Percentiles rank a stretch among this genome's conserved stretches.
These are phyloP conservation scores for Archilochus colubris DNA, from an alignment of 2,113 vertebrate genomes.

Conservation along the genomic window DNA sequence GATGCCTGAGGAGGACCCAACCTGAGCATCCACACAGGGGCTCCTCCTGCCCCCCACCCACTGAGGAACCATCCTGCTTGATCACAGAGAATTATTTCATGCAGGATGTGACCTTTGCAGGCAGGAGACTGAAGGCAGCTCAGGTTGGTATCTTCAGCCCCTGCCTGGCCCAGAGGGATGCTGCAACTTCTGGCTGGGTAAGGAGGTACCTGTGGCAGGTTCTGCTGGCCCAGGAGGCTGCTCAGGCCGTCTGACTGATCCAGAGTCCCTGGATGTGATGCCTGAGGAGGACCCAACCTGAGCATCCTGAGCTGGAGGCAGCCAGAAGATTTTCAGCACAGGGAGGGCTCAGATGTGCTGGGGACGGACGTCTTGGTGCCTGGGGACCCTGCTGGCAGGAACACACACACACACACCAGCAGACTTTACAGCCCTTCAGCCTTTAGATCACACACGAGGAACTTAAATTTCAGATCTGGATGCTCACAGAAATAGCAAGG, in stretches of 20 bases:
- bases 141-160: neutral
- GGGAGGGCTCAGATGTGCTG: neutral
- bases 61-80: no score
- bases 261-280: fast-evolving
- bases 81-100: no score
- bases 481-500: neutral
- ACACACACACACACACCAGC: neutral
- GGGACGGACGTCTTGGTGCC: neutral
- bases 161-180: fast-evolving
- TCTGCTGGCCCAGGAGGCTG: neutral
- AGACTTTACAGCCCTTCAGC: neutral
- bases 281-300: neutral
- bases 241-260: neutral
- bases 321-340: fast-evolving
- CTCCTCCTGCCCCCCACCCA: no score
- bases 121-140: neutral
- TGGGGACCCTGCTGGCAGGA: neutral
- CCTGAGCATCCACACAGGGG: neutral
- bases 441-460: neutral
- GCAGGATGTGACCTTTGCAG: neutral
- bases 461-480: neutral
- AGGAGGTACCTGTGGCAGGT: neutral
- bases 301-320: fast-evolving
- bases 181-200: fast-evolving
- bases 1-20: neutral